Percentiles rank a stretch among this genome's conserved stretches.
These are phyloP conservation scores for Achlya flavicornis DNA, from an alignment of 2,888 invertebrate species.

Conservation along the genomic window DNA sequence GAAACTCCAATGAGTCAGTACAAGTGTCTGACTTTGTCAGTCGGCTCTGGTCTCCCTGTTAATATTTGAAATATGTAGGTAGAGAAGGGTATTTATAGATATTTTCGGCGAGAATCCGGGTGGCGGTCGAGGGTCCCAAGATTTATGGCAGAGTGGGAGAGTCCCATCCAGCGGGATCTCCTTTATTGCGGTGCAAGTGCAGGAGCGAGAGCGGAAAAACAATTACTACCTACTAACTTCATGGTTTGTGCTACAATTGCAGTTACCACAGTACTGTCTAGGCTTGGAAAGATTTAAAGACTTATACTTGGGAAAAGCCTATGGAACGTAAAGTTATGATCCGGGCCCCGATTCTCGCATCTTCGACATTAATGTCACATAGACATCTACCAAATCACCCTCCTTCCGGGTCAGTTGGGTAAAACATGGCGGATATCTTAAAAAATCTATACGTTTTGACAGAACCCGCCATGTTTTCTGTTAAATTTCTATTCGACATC, in stretches of 20 bases:
- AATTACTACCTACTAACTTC: neutral
- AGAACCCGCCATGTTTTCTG: too few relatives aligned
- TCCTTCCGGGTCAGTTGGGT: too few relatives aligned
- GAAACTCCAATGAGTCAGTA: neutral
- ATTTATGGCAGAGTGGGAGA: conserved; percentile 82
- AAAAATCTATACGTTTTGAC: too few relatives aligned
- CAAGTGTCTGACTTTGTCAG: conserved; percentile 59
- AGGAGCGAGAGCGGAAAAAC: conserved; percentile 24
- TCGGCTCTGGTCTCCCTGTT: conserved; percentile 62
- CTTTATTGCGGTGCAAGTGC: conserved; percentile 42
- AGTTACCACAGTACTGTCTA: too few relatives aligned
- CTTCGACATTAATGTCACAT: too few relatives aligned
- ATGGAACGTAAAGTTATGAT: too few relatives aligned
- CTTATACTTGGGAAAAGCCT: too few relatives aligned
- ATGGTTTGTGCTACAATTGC: neutral
- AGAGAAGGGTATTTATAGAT: conserved; percentile 80
- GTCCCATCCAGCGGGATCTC: conserved; percentile 81
- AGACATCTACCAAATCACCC: too few relatives aligned
- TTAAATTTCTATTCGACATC: too few relatives aligned
- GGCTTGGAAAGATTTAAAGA: too few relatives aligned
- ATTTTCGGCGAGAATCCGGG: conserved; percentile 81
- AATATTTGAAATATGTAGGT: conserved; percentile 82
- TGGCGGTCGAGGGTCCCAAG: conserved; percentile 82
- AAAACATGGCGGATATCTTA: too few relatives aligned
- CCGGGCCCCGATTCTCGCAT: too few relatives aligned